phyloP scores from a whole-genome alignment of 37 sponge, comb jelly and placozoan species.

The Bolinopsis microptera region DNA sequence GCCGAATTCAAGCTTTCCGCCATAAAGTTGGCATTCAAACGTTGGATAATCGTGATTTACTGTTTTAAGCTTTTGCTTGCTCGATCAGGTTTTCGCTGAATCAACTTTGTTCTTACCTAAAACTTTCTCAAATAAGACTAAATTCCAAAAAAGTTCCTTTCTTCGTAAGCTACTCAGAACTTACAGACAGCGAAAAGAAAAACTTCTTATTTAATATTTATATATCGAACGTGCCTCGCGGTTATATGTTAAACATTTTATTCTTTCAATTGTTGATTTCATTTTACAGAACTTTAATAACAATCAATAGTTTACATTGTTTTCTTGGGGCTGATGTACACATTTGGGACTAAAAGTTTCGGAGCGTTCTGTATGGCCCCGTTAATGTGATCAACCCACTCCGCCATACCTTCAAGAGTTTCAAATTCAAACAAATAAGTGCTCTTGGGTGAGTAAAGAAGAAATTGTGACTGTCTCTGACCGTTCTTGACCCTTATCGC shows the following conservation, averaged over 20 bases:
- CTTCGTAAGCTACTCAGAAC: no score
- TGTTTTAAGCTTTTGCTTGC: no score
- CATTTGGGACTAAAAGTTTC: slow-evolving; percentile 54
- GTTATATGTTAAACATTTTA: neutral
- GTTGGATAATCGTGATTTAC: no score
- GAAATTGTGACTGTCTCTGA: neutral
- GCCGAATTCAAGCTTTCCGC: neutral
- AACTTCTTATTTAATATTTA: neutral
- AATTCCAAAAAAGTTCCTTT: no score
- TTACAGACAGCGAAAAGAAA: no score
- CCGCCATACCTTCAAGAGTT: neutral
- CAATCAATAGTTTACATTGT: neutral
- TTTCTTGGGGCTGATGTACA: neutral
- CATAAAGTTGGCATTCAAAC: neutral
- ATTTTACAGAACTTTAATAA: neutral
- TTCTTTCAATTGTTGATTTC: neutral
- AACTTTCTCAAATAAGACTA: no score
- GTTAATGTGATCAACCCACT: slow-evolving; percentile 23
- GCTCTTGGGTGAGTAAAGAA: slow-evolving; percentile 40
- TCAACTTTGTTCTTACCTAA: no score
- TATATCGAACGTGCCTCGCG: neutral
- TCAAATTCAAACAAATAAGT: slow-evolving; percentile 33
- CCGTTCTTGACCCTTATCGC: slow-evolving; percentile 14
- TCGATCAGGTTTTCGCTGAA: no score
- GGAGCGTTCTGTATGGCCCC: slow-evolving; percentile 23